phyloP scores from a whole-genome alignment of 2,797 vertebrate genomes.

The Eospalax fontanierii region DNA sequence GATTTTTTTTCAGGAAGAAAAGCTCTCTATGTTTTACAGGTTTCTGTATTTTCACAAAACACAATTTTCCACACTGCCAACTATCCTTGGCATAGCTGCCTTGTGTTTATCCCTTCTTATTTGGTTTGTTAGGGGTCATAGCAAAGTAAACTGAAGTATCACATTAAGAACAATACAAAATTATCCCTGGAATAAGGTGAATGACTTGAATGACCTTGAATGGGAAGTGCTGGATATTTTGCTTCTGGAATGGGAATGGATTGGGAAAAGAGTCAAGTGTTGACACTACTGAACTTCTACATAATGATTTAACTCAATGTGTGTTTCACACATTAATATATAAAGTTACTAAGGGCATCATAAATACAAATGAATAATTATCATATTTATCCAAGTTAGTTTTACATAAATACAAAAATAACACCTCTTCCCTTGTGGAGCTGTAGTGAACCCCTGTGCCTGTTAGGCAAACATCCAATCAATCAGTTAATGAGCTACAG shows the following conservation, averaged over 20 bases:
- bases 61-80: neutral
- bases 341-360: neutral
- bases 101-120: neutral
- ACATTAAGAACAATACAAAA: neutral
- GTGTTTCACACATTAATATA: neutral
- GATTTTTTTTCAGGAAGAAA: neutral
- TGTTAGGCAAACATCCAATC: neutral
- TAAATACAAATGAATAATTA: conserved; percentile 14
- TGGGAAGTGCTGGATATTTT: neutral
- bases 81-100: neutral
- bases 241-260: neutral
- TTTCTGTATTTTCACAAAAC: neutral
- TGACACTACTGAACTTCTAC: neutral
- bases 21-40: rapidly evolving
- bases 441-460: neutral
- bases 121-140: neutral
- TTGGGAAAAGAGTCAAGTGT: neutral
- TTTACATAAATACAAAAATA: neutral
- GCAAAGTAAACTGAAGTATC: neutral
- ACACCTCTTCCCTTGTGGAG: neutral
- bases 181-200: neutral
- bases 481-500: neutral
- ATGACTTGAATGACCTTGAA: neutral
- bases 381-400: neutral
- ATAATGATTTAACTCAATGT: neutral